Base-by-base conservation (phyloP, 2,113 vertebrate species). In the Dipodomys ordii region DNA sequence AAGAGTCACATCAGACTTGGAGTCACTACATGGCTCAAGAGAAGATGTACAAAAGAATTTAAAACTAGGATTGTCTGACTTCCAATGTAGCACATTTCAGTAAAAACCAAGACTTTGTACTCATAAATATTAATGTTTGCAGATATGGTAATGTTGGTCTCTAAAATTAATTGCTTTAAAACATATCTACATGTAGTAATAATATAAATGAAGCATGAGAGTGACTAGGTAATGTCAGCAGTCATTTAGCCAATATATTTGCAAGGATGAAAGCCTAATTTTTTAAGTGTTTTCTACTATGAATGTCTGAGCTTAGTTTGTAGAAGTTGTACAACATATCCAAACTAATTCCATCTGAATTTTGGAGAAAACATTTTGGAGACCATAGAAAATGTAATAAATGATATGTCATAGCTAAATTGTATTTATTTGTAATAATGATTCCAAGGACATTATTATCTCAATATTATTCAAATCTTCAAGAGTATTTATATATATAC, bases 401-500 rank as follows among this genome's bases (percentile, higher is more conserved):
- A 64, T 57, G 11, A 64, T 64, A 23, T 25, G 23, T 23, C 20
- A 64, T 64, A 64, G 22, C 22, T 23, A 64, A 64, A 8, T 9
- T 64, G 8, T 72, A 32, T 57, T 81, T 18, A 71, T 46, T 82
- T 49, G 3, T 44, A 89, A 82, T 65, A 22, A 28, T 67, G 57
- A 82, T 60, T 82, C 23, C 30, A 2, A 57, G 53, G 12, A 18
- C 15, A 57, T 57, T 57, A 57, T 57, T 53, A 57, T 57, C 53
- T 13, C 13, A 68, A 9, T 77, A 30, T 76, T 13, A 86, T n/a
- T 77, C 74, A 46, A 25, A 78, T 89, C 79, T 72, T 2, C 46
- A 92, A 25, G 19, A 3, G 27, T 79, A 83, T 60, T 83, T 80
- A 95, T 67, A 68, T 49, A 16, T 30, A 79, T 67, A 57, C 53